Conservation (phyloP, 2,888 invertebrate species). For the Diploptera punctata region DNA sequence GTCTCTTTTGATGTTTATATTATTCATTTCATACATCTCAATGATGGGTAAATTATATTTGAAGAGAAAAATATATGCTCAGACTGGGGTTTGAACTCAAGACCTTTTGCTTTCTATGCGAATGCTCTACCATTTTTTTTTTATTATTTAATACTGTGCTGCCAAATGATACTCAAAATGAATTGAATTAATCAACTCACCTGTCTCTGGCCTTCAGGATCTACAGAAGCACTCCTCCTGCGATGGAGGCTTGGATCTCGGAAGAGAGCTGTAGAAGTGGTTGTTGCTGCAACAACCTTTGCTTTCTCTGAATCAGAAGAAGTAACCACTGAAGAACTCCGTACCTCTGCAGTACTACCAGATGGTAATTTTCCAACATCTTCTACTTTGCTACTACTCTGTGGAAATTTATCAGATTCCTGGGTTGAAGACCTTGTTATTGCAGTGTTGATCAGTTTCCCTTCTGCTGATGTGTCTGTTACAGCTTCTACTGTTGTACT, state of each 20-base stretch:
- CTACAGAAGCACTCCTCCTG: conserved; percentile 44
- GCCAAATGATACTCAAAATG: not conserved
- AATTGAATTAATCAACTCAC: not conserved
- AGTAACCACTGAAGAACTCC: not conserved
- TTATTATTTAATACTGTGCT: not conserved
- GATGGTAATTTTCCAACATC: not conserved
- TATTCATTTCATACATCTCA: too few species aligned
- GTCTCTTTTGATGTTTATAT: too few species aligned
- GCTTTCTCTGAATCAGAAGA: not conserved
- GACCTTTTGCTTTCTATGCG: too few species aligned
- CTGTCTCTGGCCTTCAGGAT: not conserved
- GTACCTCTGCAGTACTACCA: not conserved
- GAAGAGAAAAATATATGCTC: too few species aligned
- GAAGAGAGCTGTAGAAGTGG: conserved; percentile 43
- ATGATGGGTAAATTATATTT: too few species aligned
- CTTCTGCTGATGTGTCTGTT: not conserved
- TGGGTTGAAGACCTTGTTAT: not conserved
- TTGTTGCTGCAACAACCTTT: not conserved
- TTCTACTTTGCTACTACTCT: not conserved
- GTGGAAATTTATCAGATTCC: not conserved
- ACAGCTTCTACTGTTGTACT: conserved; percentile 1
- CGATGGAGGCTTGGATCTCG: conserved; percentile 63
- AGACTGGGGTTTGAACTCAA: too few species aligned
- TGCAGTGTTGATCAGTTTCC: not conserved
- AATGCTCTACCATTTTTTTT: too few species aligned